Percentiles rank a stretch among this genome's conserved stretches.
These are phyloP conservation scores for Buceros bicornis DNA, from an alignment of 2,797 vertebrate species.

Conservation along the genomic window DNA sequence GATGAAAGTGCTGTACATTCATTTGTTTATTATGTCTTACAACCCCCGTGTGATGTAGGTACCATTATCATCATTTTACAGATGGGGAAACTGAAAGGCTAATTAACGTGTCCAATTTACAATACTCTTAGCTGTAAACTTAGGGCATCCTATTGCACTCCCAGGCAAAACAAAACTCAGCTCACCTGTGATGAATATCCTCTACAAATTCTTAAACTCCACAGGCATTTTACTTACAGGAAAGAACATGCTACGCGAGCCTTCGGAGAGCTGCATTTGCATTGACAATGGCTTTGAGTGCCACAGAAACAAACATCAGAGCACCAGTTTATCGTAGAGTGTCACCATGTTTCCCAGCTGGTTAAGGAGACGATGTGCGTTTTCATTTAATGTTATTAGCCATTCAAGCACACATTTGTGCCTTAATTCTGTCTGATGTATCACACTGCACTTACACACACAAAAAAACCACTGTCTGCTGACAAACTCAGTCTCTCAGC, in stretches of 20 bases:
- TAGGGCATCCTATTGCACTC: slow-evolving; percentile 7
- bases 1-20: slow-evolving; percentile 39
- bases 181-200: slow-evolving; percentile 18
- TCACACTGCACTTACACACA: not conserved
- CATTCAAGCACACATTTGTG: not conserved
- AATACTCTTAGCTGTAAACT: slow-evolving; percentile 44
- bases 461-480: not conserved
- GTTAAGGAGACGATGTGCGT: not conserved
- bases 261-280: not conserved
- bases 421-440: not conserved
- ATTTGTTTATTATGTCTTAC: slow-evolving; percentile 50
- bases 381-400: not conserved
- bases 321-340: not conserved
- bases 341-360: not conserved
- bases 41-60: slow-evolving; percentile 30
- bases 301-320: not conserved
- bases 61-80: slow-evolving; percentile 57
- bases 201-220: not conserved
- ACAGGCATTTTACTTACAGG: not conserved
- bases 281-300: not conserved
- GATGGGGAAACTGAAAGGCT: slow-evolving; percentile 38
- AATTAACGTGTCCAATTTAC: slow-evolving; percentile 64
- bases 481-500: slow-evolving; percentile 73
- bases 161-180: slow-evolving; percentile 23
- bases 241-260: not conserved